Evolutionary conservation across 1,140 invertebrate species (phyloP).

Genomic region (Penaeus indicus): DNA sequence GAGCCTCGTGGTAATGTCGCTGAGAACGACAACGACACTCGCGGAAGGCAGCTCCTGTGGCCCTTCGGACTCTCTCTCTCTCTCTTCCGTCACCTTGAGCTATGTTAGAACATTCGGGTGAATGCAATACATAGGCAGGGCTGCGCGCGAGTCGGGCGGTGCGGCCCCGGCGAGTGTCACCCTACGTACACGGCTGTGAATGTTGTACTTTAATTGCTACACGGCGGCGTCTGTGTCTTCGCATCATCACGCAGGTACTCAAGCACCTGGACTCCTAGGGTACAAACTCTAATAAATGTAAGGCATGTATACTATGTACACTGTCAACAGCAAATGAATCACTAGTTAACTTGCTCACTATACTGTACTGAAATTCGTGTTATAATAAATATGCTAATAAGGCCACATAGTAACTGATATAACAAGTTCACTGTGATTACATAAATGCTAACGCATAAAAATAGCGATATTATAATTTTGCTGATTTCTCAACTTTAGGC

Average conservation of each 20-base stretch:
- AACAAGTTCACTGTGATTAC: neutral
- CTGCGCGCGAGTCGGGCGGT: no score
- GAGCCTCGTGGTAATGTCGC: no score
- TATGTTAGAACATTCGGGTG: no score
- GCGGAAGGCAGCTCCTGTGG: no score
- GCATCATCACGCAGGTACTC: neutral
- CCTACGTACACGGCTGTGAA: constrained; percentile 1
- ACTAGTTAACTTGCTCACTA: neutral
- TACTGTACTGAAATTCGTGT: neutral
- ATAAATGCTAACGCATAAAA: neutral
- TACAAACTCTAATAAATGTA: neutral
- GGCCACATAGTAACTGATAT: neutral
- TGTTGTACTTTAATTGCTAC: constrained; percentile 30
- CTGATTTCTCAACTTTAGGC: neutral
- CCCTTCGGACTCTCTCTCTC: no score
- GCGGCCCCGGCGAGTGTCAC: neutral
- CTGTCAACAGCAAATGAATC: neutral
- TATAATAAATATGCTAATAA: constrained; percentile 13
- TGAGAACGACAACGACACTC: no score
- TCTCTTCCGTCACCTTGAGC: no score
- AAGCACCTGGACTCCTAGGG: neutral
- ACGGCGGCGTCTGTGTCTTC: neutral
- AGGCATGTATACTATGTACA: neutral
- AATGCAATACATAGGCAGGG: no score
- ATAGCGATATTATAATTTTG: neutral